A percentile compares a stretch with the other conserved stretches of the same genome.
Evolutionary conservation across 2,113 vertebrate genomes (phyloP).

Genomic region (Camelus bactrianus): DNA sequence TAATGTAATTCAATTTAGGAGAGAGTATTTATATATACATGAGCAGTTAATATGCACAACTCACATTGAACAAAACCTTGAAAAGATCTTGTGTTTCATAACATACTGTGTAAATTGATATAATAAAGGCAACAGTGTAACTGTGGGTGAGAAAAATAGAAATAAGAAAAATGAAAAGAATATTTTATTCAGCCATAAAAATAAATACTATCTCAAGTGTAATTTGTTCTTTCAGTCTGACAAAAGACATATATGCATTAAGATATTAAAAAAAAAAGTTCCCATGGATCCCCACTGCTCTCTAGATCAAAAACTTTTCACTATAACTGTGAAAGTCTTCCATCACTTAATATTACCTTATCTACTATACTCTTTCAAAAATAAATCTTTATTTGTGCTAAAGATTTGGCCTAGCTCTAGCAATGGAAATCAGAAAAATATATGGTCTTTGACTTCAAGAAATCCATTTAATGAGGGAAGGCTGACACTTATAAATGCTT

Average conservation of each 20-base stretch:
- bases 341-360: neutral
- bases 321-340: neutral
- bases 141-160: neutral
- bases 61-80: slow-evolving; percentile 35
- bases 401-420: neutral
- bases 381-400: slow-evolving; percentile 36
- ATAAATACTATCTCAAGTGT: slow-evolving; percentile 32
- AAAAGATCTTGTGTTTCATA: slow-evolving; percentile 35
- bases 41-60: neutral
- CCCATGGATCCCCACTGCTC: neutral
- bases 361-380: neutral
- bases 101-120: slow-evolving; percentile 20
- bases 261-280: neutral
- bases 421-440: neutral
- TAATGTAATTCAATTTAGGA: slow-evolving; percentile 48
- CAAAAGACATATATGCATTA: neutral
- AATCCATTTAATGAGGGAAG: neutral
- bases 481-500: neutral
- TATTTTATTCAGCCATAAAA: slow-evolving; percentile 26
- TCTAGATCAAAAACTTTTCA: slow-evolving; percentile 15
- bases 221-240: slow-evolving; percentile 58
- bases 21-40: neutral
- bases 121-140: slow-evolving; percentile 22
- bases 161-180: slow-evolving; percentile 49
- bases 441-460: neutral